A percentile compares a stretch with the other conserved stretches of the same genome.
Evolutionary conservation across 2,113 vertebrate species (phyloP).

Genomic region (Hippoglossus stenolepis): DNA sequence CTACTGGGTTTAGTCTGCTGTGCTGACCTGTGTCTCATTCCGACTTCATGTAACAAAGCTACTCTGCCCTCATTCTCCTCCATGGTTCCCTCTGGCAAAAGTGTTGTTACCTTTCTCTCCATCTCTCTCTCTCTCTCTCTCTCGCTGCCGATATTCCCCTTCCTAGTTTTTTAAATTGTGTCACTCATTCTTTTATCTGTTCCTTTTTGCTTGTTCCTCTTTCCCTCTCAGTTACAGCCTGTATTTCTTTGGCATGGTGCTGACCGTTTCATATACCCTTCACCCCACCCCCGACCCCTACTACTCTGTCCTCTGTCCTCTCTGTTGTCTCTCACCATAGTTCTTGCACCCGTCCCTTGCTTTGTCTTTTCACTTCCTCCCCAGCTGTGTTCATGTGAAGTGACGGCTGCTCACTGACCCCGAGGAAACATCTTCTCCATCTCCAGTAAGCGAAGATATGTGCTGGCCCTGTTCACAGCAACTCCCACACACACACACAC

Average conservation of each 20-base stretch:
- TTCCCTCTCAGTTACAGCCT: not conserved
- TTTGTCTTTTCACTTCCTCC: slow-evolving; percentile 15
- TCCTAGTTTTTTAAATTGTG: not conserved
- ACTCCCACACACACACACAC: not conserved
- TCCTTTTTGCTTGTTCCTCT: not conserved
- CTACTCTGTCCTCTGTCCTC: slow-evolving; percentile 5
- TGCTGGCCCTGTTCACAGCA: slow-evolving; percentile 34
- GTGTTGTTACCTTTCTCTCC: too few species aligned
- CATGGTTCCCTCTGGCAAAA: not conserved
- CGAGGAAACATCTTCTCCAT: slow-evolving; percentile 62
- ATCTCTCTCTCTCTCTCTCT: not conserved
- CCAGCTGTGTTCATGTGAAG: slow-evolving; percentile 63
- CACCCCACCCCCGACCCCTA: not conserved
- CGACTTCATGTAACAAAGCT: slow-evolving; percentile 57
- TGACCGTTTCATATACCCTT: not conserved
- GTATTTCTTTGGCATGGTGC: not conserved
- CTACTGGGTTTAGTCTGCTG: slow-evolving; percentile 36
- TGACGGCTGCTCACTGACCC: slow-evolving; percentile 62
- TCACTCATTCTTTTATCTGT: not conserved
- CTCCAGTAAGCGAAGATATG: slow-evolving; percentile 52
- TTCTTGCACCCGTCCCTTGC: slow-evolving; percentile 23
- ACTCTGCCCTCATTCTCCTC: slow-evolving; percentile 38
- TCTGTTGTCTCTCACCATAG: slow-evolving; percentile 19
- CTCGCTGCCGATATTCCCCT: not conserved
- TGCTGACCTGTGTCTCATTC: slow-evolving; percentile 55